Base-by-base conservation (phyloP, 1,140 invertebrate species). In the Procambarus virginalis region DNA sequence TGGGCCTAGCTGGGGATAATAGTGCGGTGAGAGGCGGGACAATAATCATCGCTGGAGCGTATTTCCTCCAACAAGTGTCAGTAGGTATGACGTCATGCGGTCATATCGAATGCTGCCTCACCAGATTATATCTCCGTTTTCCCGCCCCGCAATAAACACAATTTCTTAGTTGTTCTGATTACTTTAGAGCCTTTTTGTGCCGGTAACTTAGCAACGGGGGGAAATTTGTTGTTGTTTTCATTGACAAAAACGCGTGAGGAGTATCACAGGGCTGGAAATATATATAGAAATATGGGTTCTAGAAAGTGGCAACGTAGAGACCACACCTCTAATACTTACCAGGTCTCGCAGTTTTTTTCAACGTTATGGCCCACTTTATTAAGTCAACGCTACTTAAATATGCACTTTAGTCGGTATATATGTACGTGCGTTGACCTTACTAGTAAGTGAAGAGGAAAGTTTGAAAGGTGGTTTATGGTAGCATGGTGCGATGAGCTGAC, bases 291-390 rank as follows among this genome's bases (percentile, higher is more conserved):
- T 34, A 34, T 73, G n/a, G 22, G n/a, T 73, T 89, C 64, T 20
- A 68, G 82, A 84, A 84, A 84, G 68, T 84, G 87, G 87, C 87
- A 89, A 89, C 76, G 49, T 78, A 64, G 45, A 84, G 87, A 84
- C 87, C 87, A 89, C 87, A 89, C 87, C 87, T 89, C 73, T 83
- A 89, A 89, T 77, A 79, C 45, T 89, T 89, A 89, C 87, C 87
- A 89, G 46, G 58, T 64, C 45, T 22, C 76, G 55, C 80, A 60
- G 58, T 78, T 89, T 86, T 64, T n/a, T 34, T 20, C 9, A 17
- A 58, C 34, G 22, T 81, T 81, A 20, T 58, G 55, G 55, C 12
- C 6, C 12, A 58, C 12, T 9, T 58, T 58, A 58, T 58, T 58
- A 58, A 9, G 12, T 58, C 12, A 58, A 58, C 55, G 55, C 55